phyloP scores from a whole-genome alignment of 2,113 vertebrate species.

The Climacteris rufus region DNA sequence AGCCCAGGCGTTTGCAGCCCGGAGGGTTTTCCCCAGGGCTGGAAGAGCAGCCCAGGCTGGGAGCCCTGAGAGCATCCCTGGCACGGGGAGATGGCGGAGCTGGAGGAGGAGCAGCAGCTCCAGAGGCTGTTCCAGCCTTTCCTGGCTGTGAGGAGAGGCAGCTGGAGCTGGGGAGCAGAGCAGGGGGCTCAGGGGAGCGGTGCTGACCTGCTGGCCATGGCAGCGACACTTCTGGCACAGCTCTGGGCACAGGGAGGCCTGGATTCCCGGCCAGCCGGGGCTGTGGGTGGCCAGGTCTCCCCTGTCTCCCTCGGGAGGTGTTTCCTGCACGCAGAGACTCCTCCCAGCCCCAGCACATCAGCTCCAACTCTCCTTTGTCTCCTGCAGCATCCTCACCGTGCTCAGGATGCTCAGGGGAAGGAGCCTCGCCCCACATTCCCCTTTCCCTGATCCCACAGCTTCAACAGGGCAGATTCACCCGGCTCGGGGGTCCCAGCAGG shows the following conservation, averaged over 20 bases:
- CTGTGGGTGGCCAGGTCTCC: conserved; percentile 41
- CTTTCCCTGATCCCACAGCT: neutral
- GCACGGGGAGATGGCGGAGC: neutral
- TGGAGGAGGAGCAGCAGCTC: conserved; percentile 37
- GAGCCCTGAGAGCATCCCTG: conserved; percentile 11
- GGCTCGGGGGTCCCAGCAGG: neutral
- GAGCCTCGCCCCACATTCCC: fast-evolving
- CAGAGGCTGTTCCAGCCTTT: conserved; percentile 43
- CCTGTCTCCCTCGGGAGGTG: neutral
- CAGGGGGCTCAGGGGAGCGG: neutral
- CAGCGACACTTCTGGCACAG: neutral
- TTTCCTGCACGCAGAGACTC: neutral
- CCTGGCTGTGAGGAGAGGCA: conserved; percentile 39
- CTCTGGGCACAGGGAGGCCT: neutral
- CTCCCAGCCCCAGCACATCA: neutral
- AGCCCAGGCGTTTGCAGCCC: conserved; percentile 34
- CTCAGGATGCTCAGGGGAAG: neutral
- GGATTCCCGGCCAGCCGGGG: neutral
- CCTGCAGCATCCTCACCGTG: neutral
- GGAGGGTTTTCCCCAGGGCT: conserved; percentile 21
- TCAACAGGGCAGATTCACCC: neutral
- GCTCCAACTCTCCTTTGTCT: neutral
- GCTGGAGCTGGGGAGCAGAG: conserved; percentile 3
- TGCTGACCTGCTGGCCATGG: neutral
- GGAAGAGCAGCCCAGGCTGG: conserved; percentile 17